Evolutionary conservation across 37 sponge, comb jelly and placozoan species (phyloP).

Genomic region (Beroe forskalii): DNA sequence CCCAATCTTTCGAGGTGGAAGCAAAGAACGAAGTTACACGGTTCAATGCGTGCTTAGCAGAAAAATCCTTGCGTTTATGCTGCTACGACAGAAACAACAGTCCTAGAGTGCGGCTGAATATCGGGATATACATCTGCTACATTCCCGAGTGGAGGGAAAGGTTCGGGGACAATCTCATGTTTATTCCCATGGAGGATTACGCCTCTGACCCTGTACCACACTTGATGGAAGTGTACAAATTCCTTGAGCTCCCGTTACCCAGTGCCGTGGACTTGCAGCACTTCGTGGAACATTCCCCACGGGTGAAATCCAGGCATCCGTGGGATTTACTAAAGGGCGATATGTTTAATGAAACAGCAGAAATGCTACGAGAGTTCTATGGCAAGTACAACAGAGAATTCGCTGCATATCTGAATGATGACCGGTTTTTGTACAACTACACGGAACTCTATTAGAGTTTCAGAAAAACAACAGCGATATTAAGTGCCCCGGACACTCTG

Average conservation of each 20-base stretch:
- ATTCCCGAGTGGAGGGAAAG: background rate
- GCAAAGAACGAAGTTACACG: background rate
- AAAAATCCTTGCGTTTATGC: background rate
- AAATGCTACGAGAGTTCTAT: background rate
- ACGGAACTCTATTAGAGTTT: too few relatives aligned
- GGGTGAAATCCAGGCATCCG: background rate
- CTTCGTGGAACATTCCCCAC: background rate
- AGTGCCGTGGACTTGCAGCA: background rate
- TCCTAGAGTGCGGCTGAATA: conserved; percentile 13
- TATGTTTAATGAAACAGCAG: background rate
- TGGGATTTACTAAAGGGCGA: background rate
- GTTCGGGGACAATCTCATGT: background rate
- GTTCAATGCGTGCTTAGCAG: background rate
- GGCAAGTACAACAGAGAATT: background rate
- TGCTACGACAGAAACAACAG: background rate
- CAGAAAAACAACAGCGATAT: too few relatives aligned
- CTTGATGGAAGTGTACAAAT: background rate
- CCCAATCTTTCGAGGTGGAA: background rate
- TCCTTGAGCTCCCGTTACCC: background rate
- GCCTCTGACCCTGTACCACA: background rate
- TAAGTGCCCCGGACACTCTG: too few relatives aligned
- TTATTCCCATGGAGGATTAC: conserved; percentile 3
- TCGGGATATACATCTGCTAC: conserved; percentile 5
- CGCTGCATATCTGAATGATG: background rate
- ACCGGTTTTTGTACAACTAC: conserved; percentile 14